Conservation (phyloP, 2,888 invertebrate species). For the Cosmia pyralina region DNA sequence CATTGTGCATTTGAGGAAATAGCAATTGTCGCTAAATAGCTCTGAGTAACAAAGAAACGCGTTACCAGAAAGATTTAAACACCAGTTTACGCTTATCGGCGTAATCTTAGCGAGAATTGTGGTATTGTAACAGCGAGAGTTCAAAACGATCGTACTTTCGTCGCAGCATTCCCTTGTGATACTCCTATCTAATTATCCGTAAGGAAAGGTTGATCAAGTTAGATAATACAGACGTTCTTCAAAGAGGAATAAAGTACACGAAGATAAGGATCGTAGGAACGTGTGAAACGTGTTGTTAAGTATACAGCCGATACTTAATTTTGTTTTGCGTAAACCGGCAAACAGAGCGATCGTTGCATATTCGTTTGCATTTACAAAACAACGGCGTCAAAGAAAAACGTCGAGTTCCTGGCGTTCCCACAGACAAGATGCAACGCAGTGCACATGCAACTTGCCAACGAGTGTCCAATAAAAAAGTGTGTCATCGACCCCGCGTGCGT, state of each 20-base stretch:
- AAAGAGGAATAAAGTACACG: constrained; percentile 63
- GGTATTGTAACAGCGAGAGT: constrained; percentile 79
- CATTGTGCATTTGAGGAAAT: constrained; percentile 81
- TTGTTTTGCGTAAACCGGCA: constrained; percentile 66
- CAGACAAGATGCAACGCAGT: constrained; percentile 77
- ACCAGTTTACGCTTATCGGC: constrained; percentile 79
- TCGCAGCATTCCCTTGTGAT: constrained; percentile 73
- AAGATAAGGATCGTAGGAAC: constrained; percentile 65
- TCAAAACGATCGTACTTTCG: constrained; percentile 79
- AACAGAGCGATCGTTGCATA: constrained; percentile 68
- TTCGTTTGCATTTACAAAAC: constrained; percentile 74
- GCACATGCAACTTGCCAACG: constrained; percentile 71
- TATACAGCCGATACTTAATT: constrained; percentile 55
- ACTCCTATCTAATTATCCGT: constrained; percentile 76
- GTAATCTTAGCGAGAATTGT: constrained; percentile 78
- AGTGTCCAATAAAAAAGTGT: constrained; percentile 84
- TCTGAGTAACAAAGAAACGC: constrained; percentile 80
- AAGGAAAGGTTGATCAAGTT: constrained; percentile 70
- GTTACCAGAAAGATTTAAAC: constrained; percentile 80
- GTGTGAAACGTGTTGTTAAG: constrained; percentile 67
- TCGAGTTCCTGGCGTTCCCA: constrained; percentile 83
- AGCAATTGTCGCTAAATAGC: constrained; percentile 78
- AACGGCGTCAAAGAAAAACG: constrained; percentile 72
- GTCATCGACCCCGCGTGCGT: constrained; percentile 88
- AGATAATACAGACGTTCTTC: constrained; percentile 63